Evolutionary conservation across 2,888 invertebrate genomes (phyloP).

Genomic region (Unio delphinus): DNA sequence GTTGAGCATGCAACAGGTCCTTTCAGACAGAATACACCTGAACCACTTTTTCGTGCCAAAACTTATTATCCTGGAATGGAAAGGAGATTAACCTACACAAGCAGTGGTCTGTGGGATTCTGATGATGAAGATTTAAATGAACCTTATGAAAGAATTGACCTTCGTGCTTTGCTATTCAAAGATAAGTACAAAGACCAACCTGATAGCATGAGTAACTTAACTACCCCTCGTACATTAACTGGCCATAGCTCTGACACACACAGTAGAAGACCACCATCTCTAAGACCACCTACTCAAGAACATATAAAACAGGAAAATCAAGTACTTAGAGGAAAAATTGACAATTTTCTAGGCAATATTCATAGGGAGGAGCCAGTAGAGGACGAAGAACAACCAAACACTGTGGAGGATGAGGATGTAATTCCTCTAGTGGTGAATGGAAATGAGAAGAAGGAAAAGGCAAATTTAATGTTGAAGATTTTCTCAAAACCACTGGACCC

Average conservation of each 20-base stretch:
- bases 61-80: constrained; percentile 34
- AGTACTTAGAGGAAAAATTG: constrained; percentile 32
- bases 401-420: not conserved
- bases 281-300: constrained; percentile 28
- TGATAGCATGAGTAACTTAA: constrained; percentile 28
- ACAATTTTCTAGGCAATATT: constrained; percentile 29
- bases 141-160: constrained; percentile 46
- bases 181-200: constrained; percentile 30
- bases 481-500: constrained; percentile 37
- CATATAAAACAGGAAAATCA: constrained; percentile 27
- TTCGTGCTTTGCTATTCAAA: constrained; percentile 49
- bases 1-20: constrained; percentile 17
- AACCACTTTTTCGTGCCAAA: constrained; percentile 25
- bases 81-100: constrained; percentile 15
- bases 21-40: constrained; percentile 27
- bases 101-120: constrained; percentile 36
- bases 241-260: constrained; percentile 27
- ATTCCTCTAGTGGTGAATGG: not conserved
- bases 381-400: constrained; percentile 5
- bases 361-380: constrained; percentile 11
- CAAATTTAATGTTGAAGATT: constrained; percentile 31
- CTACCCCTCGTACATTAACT: constrained; percentile 28
- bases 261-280: constrained; percentile 9
- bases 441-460: constrained; percentile 21
- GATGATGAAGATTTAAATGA: constrained; percentile 42